A percentile compares a stretch with the other conserved stretches of the same genome.
These are phyloP conservation scores for Vimba vimba DNA, from an alignment of 2,113 vertebrate genomes.

Conservation along the genomic window DNA sequence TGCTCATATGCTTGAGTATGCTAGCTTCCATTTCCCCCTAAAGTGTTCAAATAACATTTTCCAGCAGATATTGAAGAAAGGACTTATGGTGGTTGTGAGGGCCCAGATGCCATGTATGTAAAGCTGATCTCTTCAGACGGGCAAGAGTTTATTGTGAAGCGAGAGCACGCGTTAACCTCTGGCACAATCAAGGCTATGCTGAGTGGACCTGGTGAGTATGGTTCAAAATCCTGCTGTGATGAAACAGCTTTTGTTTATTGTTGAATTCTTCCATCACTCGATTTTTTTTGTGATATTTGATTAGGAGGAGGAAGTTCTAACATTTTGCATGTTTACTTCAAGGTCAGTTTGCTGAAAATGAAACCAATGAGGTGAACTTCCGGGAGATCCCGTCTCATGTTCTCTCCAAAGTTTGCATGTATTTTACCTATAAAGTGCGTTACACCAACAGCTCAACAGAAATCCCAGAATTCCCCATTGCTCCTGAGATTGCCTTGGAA, in stretches of 20 bases:
- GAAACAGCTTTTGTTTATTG: neutral
- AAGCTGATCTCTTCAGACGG: constrained; percentile 98
- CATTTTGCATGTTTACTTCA: constrained; percentile 37
- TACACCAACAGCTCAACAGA: constrained; percentile 99
- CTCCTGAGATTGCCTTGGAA: constrained; percentile 98
- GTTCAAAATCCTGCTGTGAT: neutral
- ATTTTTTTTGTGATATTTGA: neutral
- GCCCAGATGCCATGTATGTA: constrained; percentile 98
- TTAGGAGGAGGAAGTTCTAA: neutral
- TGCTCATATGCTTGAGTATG: neutral
- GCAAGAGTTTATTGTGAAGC: constrained; percentile 98
- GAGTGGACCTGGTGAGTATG: constrained; percentile 90
- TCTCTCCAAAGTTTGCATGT: constrained; percentile 99
- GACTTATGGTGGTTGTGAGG: constrained; percentile 96
- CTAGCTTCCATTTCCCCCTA: neutral
- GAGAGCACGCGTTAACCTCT: constrained; percentile 97
- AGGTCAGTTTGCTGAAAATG: constrained; percentile 99
- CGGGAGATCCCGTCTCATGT: constrained; percentile 98
- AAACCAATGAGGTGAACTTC: constrained; percentile 99
- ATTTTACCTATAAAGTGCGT: constrained; percentile 99
- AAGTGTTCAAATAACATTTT: neutral
- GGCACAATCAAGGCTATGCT: constrained; percentile 99
- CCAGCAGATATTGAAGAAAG: constrained; percentile 94
- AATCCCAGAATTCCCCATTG: constrained; percentile 98
- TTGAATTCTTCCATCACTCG: neutral